Evolutionary conservation across 2,113 vertebrate genomes (phyloP).

Genomic region (Lepisosteus osseus): DNA sequence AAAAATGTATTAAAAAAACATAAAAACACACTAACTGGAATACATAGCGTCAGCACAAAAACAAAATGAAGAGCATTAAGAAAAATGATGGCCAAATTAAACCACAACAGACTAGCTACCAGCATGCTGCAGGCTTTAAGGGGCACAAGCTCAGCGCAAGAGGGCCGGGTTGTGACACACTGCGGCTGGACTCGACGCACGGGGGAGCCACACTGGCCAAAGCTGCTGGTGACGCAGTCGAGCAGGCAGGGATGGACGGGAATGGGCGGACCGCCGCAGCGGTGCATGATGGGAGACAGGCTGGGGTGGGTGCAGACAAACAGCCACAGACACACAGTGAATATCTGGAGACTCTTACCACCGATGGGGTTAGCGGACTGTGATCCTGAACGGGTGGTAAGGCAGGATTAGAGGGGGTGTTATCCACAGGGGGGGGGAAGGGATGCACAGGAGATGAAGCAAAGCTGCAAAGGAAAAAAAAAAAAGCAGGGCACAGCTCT

Average conservation of each 20-base stretch:
- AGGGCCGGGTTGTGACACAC: not conserved
- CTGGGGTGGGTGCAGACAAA: constrained; percentile 36
- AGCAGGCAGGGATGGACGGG: not conserved
- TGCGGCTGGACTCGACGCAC: not conserved
- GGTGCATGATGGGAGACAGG: constrained; percentile 49
- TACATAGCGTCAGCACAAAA: no score
- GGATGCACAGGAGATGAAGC: constrained; percentile 61
- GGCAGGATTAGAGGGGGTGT: constrained; percentile 72
- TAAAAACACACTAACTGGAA: no score
- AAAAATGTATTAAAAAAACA: no score
- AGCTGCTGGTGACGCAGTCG: not conserved
- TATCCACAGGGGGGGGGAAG: constrained; percentile 67
- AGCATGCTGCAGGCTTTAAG: constrained; percentile 2
- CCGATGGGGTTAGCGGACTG: constrained; percentile 92
- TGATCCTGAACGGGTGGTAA: constrained; percentile 92
- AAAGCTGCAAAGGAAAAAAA: constrained; percentile 36
- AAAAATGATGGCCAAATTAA: not conserved
- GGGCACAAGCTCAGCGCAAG: not conserved
- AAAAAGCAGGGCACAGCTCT: not conserved
- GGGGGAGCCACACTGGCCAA: not conserved
- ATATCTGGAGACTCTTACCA: constrained; percentile 88
- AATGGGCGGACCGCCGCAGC: constrained; percentile 8
- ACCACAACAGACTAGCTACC: not conserved
- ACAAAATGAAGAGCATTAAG: no score
- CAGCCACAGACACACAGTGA: constrained; percentile 60